These are phyloP conservation scores for Picus viridis DNA, from an alignment of 2,797 vertebrate species.

Conservation along the genomic window DNA sequence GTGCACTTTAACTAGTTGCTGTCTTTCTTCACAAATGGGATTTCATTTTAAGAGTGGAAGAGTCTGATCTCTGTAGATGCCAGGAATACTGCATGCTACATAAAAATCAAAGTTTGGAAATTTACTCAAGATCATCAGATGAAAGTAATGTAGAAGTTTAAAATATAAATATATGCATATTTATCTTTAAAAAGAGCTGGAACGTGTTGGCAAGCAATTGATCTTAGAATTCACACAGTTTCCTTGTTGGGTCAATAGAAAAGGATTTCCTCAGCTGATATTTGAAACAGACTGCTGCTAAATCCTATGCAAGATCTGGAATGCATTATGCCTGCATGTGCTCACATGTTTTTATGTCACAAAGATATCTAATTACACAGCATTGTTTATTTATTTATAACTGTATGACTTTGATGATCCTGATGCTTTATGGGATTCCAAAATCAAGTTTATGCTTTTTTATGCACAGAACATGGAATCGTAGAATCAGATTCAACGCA, in stretches of 20 bases:
- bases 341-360: constrained; percentile 7
- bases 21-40: background rate
- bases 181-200: constrained; percentile 17
- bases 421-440: background rate
- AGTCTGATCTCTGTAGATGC: background rate
- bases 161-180: background rate
- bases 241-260: constrained; percentile 60
- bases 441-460: background rate
- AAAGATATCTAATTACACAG: constrained; percentile 13
- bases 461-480: background rate
- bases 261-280: constrained; percentile 32
- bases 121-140: background rate
- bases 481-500: too few species aligned
- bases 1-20: background rate
- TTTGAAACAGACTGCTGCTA: constrained; percentile 48
- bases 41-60: background rate
- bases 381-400: constrained; percentile 28
- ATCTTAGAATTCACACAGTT: constrained; percentile 29
- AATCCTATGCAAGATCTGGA: constrained; percentile 46
- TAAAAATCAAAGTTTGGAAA: constrained; percentile 6
- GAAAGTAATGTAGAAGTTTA: background rate
- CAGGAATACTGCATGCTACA: background rate
- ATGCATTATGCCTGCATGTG: constrained; percentile 22
- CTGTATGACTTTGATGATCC: background rate
- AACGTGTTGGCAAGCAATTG: constrained; percentile 21